Conservation (phyloP, 1,140 invertebrate genomes). For the Harpegnathos saltator region DNA sequence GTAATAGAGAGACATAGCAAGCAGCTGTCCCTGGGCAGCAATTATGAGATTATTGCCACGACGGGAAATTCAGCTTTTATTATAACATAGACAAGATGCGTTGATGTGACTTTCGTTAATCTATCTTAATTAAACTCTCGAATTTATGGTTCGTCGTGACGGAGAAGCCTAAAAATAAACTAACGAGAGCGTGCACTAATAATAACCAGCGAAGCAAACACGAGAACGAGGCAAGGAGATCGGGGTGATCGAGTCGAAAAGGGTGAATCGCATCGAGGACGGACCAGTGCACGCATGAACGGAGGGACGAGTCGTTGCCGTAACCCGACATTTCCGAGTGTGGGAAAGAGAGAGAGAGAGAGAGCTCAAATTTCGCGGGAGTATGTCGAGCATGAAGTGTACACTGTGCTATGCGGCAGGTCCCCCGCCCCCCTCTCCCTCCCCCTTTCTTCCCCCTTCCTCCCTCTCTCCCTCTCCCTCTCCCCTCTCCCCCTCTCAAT, state of each 20-base stretch:
- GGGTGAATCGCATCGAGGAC: neutral
- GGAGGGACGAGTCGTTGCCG: slow-evolving; percentile 21
- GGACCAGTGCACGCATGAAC: slow-evolving; percentile 9
- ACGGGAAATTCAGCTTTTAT: neutral
- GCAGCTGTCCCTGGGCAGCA: too few species aligned
- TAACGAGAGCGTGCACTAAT: neutral
- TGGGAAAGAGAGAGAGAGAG: slow-evolving; percentile 15
- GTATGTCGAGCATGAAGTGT: slow-evolving; percentile 46
- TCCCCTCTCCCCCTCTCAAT: slow-evolving; percentile 4
- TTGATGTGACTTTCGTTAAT: neutral
- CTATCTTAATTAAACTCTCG: neutral
- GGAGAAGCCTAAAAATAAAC: neutral
- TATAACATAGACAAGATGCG: too few species aligned
- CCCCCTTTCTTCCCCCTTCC: neutral
- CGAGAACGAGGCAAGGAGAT: neutral
- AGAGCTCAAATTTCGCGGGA: slow-evolving; percentile 23
- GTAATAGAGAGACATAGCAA: too few species aligned
- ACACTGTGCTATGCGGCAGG: neutral
- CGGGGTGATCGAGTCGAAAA: neutral
- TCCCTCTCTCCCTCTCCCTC: slow-evolving; percentile 7
- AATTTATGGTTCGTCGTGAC: neutral
- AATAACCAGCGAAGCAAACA: slow-evolving; percentile 10
- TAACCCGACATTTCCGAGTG: slow-evolving; percentile 15
- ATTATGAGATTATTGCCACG: neutral
- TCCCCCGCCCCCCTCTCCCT: neutral